Evolutionary conservation across 2,797 vertebrate species (phyloP).

Genomic region (Chloroceryle inda): DNA sequence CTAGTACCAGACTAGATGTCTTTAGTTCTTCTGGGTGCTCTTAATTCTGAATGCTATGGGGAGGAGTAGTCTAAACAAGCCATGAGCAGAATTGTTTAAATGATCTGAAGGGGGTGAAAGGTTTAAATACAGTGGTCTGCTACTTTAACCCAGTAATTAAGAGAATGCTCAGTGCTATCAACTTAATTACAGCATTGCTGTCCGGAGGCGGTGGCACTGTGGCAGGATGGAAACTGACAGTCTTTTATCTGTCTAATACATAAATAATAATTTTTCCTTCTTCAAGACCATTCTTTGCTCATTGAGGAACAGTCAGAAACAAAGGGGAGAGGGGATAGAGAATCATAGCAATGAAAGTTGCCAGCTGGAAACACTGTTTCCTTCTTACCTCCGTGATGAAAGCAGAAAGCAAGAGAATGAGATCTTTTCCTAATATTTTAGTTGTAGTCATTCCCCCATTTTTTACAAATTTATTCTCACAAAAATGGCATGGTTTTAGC

Average conservation of each 20-base stretch:
- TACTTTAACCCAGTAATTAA: slow-evolving; percentile 11
- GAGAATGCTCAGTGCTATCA: background rate
- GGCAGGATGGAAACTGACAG: background rate
- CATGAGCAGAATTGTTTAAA: background rate
- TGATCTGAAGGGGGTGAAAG: background rate
- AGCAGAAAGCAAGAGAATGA: background rate
- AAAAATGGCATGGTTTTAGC: background rate
- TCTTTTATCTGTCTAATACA: background rate
- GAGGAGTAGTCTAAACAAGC: slow-evolving; percentile 2
- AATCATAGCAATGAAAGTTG: background rate
- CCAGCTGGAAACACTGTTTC: background rate
- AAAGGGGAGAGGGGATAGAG: background rate
- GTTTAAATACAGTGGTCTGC: background rate
- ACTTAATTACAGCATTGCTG: background rate
- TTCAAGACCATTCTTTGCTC: background rate
- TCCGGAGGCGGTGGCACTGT: background rate
- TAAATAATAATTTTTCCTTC: background rate
- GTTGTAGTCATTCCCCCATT: background rate
- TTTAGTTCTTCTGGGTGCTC: background rate
- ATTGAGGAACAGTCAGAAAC: background rate
- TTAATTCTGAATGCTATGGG: background rate
- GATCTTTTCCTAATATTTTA: background rate
- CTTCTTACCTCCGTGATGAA: fast-evolving
- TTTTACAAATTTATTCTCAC: background rate
- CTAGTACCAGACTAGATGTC: background rate